Percentiles rank a stretch among this genome's conserved stretches.
Conservation (phyloP, 2,888 invertebrate genomes). For the Capitulum mitella region DNA sequence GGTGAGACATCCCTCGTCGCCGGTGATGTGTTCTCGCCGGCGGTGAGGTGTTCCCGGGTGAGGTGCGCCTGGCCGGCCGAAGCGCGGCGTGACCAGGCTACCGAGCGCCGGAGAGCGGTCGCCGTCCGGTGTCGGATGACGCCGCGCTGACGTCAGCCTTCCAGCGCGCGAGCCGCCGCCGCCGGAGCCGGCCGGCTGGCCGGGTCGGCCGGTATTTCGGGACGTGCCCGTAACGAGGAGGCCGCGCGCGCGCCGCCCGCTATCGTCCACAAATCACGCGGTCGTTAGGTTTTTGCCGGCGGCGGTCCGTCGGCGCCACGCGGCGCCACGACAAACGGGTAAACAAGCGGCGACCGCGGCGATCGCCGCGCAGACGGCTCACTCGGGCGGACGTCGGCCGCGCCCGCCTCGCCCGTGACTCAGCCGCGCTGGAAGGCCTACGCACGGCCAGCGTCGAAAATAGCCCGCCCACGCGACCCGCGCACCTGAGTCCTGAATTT, state of each 20-base stretch:
- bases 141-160: not conserved
- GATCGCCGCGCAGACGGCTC: not conserved
- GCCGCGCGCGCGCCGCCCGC: not conserved
- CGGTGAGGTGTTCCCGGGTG: no score
- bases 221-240: not conserved
- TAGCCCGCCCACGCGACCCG: not conserved
- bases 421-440: not conserved
- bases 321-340: not conserved
- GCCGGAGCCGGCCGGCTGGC: not conserved
- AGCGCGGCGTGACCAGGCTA: no score
- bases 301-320: not conserved
- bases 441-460: not conserved
- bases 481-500: no score
- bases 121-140: not conserved
- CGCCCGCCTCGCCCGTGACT: not conserved
- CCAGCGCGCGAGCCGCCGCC: not conserved
- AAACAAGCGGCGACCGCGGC: not conserved
- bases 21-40: no score
- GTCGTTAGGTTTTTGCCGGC: not conserved
- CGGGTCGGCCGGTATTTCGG: not conserved
- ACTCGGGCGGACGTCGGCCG: not conserved
- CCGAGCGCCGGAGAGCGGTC: no score
- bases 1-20: no score
- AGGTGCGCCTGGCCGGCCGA: no score
- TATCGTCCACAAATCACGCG: slow-evolving; percentile 12